Evolutionary conservation across 2,888 invertebrate genomes (phyloP).

Genomic region (Tineola bisselliella): DNA sequence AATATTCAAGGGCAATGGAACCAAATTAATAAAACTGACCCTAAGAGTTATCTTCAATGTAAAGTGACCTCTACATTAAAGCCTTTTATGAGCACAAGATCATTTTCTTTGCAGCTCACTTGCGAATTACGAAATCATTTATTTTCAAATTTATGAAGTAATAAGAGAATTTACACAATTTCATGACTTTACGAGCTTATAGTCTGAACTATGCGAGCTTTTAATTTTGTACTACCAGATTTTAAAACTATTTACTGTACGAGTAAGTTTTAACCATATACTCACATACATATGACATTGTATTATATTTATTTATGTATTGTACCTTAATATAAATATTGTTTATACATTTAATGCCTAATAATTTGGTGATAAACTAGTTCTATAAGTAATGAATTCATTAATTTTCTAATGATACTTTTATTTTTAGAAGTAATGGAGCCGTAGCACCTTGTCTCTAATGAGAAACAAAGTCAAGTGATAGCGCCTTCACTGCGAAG

Average conservation of each 20-base stretch:
- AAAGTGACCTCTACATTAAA: not conserved
- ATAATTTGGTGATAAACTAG: not conserved
- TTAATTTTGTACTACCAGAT: not conserved
- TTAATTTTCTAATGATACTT: not conserved
- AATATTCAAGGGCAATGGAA: not conserved
- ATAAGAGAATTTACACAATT: not conserved
- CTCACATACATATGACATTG: not conserved
- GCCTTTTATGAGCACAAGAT: not conserved
- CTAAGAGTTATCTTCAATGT: not conserved
- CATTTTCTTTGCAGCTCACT: not conserved
- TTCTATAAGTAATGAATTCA: too few relatives aligned
- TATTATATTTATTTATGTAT: not conserved
- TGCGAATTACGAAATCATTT: not conserved
- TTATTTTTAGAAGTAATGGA: not conserved
- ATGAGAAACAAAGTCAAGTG: constrained; percentile 1
- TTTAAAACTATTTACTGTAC: not conserved
- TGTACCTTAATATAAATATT: not conserved
- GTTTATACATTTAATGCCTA: not conserved
- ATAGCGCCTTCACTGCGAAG: not conserved
- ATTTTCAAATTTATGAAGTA: not conserved
- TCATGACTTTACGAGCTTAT: not conserved
- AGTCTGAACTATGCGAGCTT: not conserved
- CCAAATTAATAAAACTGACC: not conserved
- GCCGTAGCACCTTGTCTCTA: not conserved
- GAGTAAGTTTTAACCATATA: too few relatives aligned